Conservation (phyloP, 1,140 invertebrate species). For the Drosophila miranda region DNA sequence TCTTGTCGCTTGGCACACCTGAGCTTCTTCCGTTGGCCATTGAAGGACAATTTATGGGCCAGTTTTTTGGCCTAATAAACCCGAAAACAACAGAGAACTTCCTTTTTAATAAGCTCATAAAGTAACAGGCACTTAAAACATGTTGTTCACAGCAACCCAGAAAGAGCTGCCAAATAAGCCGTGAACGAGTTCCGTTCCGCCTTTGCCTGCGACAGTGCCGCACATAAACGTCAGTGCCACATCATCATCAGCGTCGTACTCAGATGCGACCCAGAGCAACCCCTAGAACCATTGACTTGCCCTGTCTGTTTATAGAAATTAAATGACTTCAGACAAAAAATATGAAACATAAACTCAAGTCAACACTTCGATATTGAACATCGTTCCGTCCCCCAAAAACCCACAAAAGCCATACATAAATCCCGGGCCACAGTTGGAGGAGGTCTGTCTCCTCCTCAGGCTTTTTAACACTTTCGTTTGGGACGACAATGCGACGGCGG, state of each 20-base stretch:
- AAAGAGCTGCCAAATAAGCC: conserved; percentile 47
- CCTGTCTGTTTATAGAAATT: conserved; percentile 40
- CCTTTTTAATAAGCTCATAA: conserved; percentile 43
- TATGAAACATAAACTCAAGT: conserved; percentile 44
- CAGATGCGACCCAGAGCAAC: conserved; percentile 5
- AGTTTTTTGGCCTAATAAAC: conserved; percentile 25
- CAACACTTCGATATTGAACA: conserved; percentile 46
- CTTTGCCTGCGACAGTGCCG: too few species aligned
- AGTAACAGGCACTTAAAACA: conserved; percentile 50
- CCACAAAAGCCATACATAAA: conserved; percentile 43
- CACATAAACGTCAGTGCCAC: conserved; percentile 19
- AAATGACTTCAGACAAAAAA: conserved; percentile 35
- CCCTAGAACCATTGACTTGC: conserved; percentile 9
- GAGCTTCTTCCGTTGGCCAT: conserved; percentile 12
- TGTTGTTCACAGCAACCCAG: conserved; percentile 32
- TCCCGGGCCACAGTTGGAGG: conserved; percentile 57
- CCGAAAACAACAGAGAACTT: conserved; percentile 15
- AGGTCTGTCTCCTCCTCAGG: conserved; percentile 9
- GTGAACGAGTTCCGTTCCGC: conserved; percentile 42
- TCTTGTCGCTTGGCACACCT: conserved; percentile 49
- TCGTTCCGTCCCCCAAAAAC: neutral
- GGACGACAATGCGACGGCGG: conserved; percentile 47
- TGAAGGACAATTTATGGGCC: conserved; percentile 34
- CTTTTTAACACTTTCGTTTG: conserved; percentile 71
- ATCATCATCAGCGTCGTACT: conserved; percentile 17